phyloP scores from a whole-genome alignment of 2,888 invertebrate species.

The Cenopis cana region DNA sequence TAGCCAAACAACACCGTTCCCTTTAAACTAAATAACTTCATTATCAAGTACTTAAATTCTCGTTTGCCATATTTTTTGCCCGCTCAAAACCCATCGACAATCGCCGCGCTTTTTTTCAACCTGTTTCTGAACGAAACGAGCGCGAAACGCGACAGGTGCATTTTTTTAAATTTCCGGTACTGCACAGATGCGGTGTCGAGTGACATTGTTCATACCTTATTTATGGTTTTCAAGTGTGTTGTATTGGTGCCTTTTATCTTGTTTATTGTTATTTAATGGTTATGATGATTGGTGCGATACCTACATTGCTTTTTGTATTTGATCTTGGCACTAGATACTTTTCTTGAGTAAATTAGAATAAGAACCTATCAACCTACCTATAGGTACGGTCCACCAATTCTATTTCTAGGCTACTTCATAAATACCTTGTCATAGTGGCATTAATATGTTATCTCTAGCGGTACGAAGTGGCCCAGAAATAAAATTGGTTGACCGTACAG shows the following conservation, averaged over 20 bases:
- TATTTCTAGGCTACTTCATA: too few relatives aligned
- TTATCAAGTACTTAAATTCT: constrained; percentile 39
- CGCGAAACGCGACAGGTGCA: constrained; percentile 60
- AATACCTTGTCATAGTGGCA: too few relatives aligned
- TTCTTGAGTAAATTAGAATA: neutral
- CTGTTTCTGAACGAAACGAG: constrained; percentile 50
- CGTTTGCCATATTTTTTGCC: constrained; percentile 27
- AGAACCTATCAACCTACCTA: neutral
- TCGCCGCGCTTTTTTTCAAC: constrained; percentile 39
- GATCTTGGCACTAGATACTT: neutral
- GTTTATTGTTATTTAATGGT: constrained; percentile 9
- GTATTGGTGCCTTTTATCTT: constrained; percentile 16
- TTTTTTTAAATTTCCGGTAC: constrained; percentile 56
- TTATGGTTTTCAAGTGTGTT: constrained; percentile 32
- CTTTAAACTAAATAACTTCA: constrained; percentile 23
- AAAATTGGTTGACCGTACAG: too few relatives aligned
- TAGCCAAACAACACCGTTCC: constrained; percentile 25
- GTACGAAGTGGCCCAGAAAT: too few relatives aligned
- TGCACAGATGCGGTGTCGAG: constrained; percentile 52
- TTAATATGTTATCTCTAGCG: too few relatives aligned
- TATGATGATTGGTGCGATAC: neutral
- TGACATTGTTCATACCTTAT: constrained; percentile 47
- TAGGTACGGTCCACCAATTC: too few relatives aligned
- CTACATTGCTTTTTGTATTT: neutral
- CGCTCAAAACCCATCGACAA: constrained; percentile 36